Base-by-base conservation (phyloP, 1,140 invertebrate species). In the Piezodorus guildinii region DNA sequence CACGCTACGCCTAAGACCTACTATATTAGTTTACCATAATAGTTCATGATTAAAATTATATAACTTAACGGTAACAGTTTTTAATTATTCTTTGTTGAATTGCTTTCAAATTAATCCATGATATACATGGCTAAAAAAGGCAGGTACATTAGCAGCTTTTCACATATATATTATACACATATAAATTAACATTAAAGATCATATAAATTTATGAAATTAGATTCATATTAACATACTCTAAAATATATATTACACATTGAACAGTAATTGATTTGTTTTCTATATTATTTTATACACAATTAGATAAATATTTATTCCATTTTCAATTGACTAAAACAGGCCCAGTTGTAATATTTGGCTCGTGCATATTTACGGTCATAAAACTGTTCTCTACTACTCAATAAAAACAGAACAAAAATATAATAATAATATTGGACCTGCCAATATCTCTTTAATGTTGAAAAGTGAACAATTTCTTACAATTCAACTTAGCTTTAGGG, bases 321-420 rank as follows among this genome's bases (percentile, higher is more conserved):
- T 49, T 19, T 49, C n/a, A 56, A 56, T 56, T 56, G 52, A 56
- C 52, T 56, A 56, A 56, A 56, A 56, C 17, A 56, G 52, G 52
- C 23, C 46, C 46, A 56, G 15, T 25, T 56, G 23, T 23, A 23
- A 15, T 56, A 56, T 56, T 56, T 56, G 52, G 52, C 23, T 25
- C 52, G 52, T 56, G 52, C 52, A 56, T 56, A 56, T 56, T 56
- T 21, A 56, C 15, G 23, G 52, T 23, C 17, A 56, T 23, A 23
- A 56, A 16, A 56, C 23, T 23, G 27, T 25, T 5, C 23, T 56
- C 23, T 23, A 56, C 15, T 8, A 56, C 23, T 56, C 19, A 10
- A 19, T 1, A 19, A 49, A 56, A 56, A 8, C 17, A 56, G 19
- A 56, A 25, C 3, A 56, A 56, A 56, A 56, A 56, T 56, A 56